phyloP scores from a whole-genome alignment of 2,113 vertebrate species.

The Dicerorhinus sumatrensis region DNA sequence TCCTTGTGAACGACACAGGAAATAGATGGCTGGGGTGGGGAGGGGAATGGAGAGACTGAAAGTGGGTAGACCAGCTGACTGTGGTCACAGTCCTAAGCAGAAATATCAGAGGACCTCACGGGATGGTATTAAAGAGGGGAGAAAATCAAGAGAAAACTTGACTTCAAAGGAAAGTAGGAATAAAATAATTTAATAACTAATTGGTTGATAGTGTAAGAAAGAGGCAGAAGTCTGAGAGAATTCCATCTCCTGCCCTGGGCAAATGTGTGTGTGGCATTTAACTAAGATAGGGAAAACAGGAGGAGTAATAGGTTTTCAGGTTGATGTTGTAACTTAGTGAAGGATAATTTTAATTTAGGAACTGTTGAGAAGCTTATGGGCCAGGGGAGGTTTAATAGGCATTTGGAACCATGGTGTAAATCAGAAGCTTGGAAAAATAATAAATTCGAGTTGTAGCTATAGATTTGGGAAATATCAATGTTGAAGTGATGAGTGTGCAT shows the following conservation, averaged over 20 bases:
- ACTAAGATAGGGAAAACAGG: background rate
- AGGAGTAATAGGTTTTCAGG: background rate
- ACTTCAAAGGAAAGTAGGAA: background rate
- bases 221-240: background rate
- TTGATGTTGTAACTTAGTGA: background rate
- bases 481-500: background rate
- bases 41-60: background rate
- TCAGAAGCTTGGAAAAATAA: background rate
- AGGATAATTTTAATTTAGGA: background rate
- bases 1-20: background rate
- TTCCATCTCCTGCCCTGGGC: background rate
- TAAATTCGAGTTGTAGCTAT: background rate
- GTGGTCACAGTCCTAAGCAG: background rate
- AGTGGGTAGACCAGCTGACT: background rate
- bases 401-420: background rate
- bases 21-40: background rate
- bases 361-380: background rate
- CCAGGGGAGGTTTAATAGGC: background rate
- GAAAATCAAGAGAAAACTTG: background rate
- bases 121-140: background rate
- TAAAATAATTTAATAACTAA: background rate
- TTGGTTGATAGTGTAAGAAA: background rate
- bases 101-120: background rate
- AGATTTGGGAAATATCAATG: background rate
- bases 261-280: background rate